Evolutionary conservation across 1,140 invertebrate genomes (phyloP), one percentile per base, ranked within the genome.

Genomic region (Mizuhopecten yessoensis): DNA sequence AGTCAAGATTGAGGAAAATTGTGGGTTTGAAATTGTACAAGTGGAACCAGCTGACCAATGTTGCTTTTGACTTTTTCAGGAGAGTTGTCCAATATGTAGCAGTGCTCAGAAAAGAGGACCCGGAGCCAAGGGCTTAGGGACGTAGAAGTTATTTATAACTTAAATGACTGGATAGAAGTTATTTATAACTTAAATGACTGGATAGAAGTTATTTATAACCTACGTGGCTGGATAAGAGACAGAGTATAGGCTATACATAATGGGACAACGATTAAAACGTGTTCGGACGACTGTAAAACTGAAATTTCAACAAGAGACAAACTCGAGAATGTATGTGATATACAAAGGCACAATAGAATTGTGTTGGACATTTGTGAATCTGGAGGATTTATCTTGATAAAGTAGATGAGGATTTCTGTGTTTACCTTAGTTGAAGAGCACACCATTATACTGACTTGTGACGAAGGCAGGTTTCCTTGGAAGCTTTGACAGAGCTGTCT

Each of bases 41-140:
- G n/a, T n/a, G n/a, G n/a, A n/a, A n/a, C n/a, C n/a, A n/a, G n/a
- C n/a, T n/a, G n/a, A n/a, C n/a, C n/a, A n/a, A n/a, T n/a, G n/a
- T n/a, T n/a, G n/a, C n/a, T n/a, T n/a, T n/a, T n/a, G n/a, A n/a
- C n/a, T n/a, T n/a, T n/a, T n/a, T n/a, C 94, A 96, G 95, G 93
- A 94, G n/a, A 93, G 91, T 45, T 96, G 96, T 92, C 93, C 93
- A 0, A 95, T 96, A 57, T 96, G 96, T 90, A 95, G 57, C n/a
- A 75, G 93, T 89, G 94, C 94, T 88, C 94, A 95, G 91, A 94
- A 94, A 87, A 91, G 95, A 87, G 93, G 94, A 13, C 95, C 96
- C 34, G 96, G 95, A 86, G 88, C 86, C 23, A 91, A 89, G n/a
- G 57, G 57, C 29, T 75, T 75, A 75, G 57, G 57, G 57, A 75